Evolutionary conservation across 2,888 invertebrate species (phyloP), one percentile per base, ranked within the genome.

Genomic region (Drosophila peninsularis): DNA sequence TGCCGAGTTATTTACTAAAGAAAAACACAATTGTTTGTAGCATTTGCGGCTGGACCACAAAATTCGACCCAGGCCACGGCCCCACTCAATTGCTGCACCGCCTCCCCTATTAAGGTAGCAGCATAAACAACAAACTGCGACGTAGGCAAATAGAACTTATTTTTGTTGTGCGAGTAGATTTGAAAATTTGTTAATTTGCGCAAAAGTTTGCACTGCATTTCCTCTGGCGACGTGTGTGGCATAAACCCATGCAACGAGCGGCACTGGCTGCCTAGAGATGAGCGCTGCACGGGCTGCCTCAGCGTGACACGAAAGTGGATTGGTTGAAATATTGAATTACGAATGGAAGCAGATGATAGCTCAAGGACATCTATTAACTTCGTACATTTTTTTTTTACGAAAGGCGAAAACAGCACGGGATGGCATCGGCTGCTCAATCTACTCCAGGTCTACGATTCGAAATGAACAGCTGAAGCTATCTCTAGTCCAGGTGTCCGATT

Each of bases 121-220:
- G 80, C 66, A 85, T 67, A 77, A 83, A 82, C 78, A 82, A 86
- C 80, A 76, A 86, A 74, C 67, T 80, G 75, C 75, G 80, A 72
- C 78, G 67, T 77, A 80, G 82, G 82, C 88, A 82, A 82, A 88
- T 62, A 82, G 30, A 85, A 82, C 70, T 76, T 82, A 82, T 76
- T 81, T 88, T 75, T 65, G 75, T 61, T 66, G 61, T 76, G 75
- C 62, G 52, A 72, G 60, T 63, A 57, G 62, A 67, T 80, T 80
- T 68, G 70, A 68, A 83, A 89, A 88, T 84, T 84, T 88, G 84
- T 87, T 88, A 86, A 88, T 88, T 88, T 86, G 83, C 72, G 64
- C 71, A 88, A 84, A 84, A 84, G 87, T 78, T 89, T 82, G 86
- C 72, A 78, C 58, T 69, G 82, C 75, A 84, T 82, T 88, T 78